Base-by-base conservation (phyloP, 2,797 vertebrate genomes). In the Antrozous pallidus region DNA sequence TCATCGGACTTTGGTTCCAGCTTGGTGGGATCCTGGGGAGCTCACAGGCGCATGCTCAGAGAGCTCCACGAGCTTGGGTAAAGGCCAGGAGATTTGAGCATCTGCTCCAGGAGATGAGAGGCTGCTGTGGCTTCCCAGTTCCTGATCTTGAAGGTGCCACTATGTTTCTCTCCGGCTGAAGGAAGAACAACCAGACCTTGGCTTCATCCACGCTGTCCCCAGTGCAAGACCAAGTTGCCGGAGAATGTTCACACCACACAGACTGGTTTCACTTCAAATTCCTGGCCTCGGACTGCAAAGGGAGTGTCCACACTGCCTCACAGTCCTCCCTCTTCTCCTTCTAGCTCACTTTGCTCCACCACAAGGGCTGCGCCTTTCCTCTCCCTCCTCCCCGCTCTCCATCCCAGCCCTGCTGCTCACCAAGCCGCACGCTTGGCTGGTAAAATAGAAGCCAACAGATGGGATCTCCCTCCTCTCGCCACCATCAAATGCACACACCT, bases 401-500 rank as follows among this genome's bases (percentile, higher is more conserved):
- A 51, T 31, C 83, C 70, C 84, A 81, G 84, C 77, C 94, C 70
- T 6, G 58, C 61, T 1, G 67, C 78, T 95, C 95, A 78, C 94
- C 71, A 1, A 75, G 88, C 79, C 13, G 4, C 86, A 38, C 22
- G 95, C 75, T 70, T 91, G 70, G 79, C 56, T 70, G 87, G 89
- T 77, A 95, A 96, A 94, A 96, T 83, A 96, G 94, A 97, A 92
- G 79, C 94, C 87, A 89, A 58, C 95, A 96, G 96, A 95, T 96
- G 96, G 96, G 92, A 63, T 82, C 94, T 90, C 82, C 91, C 94
- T 96, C 91, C 78, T 73, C 80, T 87, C 33, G 67, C 81, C 82
- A 61, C 56, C 28, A 14, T 78, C 70, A 45, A 83, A 85, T 42
- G 33, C 6, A 89, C 90, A 81, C 81, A 61, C 42, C 94, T 92